phyloP scores from a whole-genome alignment of 1,140 invertebrate species.

The Trinorchestia longiramus region DNA sequence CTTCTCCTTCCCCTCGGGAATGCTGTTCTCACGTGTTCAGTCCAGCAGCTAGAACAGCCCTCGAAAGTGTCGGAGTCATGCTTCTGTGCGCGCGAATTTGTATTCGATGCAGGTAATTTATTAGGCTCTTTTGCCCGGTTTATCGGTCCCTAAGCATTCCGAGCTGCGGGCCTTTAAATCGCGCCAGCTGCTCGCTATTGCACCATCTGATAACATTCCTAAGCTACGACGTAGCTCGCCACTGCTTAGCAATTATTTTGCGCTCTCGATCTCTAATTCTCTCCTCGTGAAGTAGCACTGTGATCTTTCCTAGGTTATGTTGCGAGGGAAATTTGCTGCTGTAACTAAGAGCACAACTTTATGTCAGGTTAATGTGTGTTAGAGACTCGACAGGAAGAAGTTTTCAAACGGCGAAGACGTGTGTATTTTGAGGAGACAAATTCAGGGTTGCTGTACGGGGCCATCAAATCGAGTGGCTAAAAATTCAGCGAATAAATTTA shows the following conservation, averaged over 20 bases:
- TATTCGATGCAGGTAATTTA: slow-evolving; percentile 51
- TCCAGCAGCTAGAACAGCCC: not conserved
- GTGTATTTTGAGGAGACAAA: not conserved
- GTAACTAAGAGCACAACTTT: not conserved
- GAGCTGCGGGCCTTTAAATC: slow-evolving; percentile 40
- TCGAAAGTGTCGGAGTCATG: slow-evolving; percentile 13
- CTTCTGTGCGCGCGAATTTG: slow-evolving; percentile 21
- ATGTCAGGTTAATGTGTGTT: not conserved
- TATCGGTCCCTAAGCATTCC: slow-evolving; percentile 50
- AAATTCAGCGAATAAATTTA: not conserved
- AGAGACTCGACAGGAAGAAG: not conserved
- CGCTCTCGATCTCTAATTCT: not conserved
- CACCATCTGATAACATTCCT: slow-evolving; percentile 38
- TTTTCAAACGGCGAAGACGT: not conserved
- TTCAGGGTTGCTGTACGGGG: not conserved
- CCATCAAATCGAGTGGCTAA: not conserved
- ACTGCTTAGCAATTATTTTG: slow-evolving; percentile 8
- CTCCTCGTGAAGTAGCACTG: not conserved
- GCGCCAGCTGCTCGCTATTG: slow-evolving; percentile 45
- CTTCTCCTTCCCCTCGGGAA: no score
- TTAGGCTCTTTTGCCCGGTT: slow-evolving; percentile 50
- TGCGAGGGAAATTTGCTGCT: not conserved
- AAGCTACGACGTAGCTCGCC: slow-evolving; percentile 34
- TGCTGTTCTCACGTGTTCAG: not conserved
- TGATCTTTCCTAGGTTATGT: not conserved